phyloP scores from a whole-genome alignment of 2,113 vertebrate species.

The Cyanoderma ruficeps region DNA sequence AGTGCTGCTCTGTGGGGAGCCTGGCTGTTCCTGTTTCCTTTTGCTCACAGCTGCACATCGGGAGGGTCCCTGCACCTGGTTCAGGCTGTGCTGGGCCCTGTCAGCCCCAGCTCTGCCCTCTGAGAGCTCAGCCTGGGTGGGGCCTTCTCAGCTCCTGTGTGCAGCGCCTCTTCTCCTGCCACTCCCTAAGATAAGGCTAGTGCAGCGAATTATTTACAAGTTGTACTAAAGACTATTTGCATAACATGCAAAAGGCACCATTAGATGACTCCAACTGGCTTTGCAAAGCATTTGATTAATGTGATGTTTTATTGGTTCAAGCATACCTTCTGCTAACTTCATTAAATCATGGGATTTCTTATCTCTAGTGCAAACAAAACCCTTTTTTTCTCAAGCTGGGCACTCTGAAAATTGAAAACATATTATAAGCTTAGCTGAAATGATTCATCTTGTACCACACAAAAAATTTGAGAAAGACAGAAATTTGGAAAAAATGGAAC shows the following conservation, averaged over 20 bases:
- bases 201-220: neutral
- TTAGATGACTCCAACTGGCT: neutral
- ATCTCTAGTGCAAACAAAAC: neutral
- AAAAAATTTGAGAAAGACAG: neutral
- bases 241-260: neutral
- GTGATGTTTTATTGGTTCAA: neutral
- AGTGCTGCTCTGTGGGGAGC: rapidly evolving
- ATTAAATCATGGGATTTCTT: neutral
- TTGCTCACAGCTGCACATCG: neutral
- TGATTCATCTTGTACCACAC: neutral
- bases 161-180: neutral
- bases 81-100: neutral
- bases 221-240: neutral
- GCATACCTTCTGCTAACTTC: neutral
- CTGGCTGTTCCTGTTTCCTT: neutral
- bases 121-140: neutral
- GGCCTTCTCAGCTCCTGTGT: rapidly evolving
- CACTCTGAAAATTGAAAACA: neutral
- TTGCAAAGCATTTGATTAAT: neutral
- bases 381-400: neutral
- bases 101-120: rapidly evolving
- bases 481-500: neutral
- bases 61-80: neutral
- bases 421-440: neutral
- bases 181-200: neutral